phyloP scores from a whole-genome alignment of 2,113 vertebrate species.

The Brachypodius melanocephalos region DNA sequence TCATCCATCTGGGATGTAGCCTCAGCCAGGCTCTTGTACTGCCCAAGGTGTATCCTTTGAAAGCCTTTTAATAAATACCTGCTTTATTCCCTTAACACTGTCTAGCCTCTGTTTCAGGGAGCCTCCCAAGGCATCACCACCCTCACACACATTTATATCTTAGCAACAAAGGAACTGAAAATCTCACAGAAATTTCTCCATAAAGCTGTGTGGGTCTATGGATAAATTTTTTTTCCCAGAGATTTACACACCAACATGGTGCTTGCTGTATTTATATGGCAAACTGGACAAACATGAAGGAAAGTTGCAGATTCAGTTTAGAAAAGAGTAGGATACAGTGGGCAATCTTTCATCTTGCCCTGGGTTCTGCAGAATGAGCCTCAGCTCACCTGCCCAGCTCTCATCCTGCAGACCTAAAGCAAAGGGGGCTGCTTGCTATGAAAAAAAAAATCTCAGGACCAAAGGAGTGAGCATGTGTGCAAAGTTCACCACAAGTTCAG shows the following conservation, averaged over 20 bases:
- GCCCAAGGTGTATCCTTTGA: background rate
- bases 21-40: background rate
- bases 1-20: background rate
- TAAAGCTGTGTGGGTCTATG: background rate
- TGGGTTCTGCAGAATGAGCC: background rate
- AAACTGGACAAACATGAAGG: background rate
- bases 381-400: constrained; percentile 27
- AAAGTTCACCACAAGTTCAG: constrained; percentile 51
- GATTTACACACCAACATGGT: background rate
- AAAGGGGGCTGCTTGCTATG: background rate
- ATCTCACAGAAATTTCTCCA: background rate
- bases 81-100: background rate
- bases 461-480: background rate
- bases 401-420: background rate
- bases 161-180: background rate
- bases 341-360: background rate
- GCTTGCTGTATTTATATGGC: background rate
- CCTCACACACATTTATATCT: background rate
- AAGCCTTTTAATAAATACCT: background rate
- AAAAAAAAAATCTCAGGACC: background rate
- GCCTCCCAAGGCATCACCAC: background rate
- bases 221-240: background rate
- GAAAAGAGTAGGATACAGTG: background rate
- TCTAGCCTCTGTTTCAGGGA: background rate
- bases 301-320: background rate